Evolutionary conservation across 2,797 vertebrate species (phyloP).

Genomic region (Pipistrellus pipistrellus): DNA sequence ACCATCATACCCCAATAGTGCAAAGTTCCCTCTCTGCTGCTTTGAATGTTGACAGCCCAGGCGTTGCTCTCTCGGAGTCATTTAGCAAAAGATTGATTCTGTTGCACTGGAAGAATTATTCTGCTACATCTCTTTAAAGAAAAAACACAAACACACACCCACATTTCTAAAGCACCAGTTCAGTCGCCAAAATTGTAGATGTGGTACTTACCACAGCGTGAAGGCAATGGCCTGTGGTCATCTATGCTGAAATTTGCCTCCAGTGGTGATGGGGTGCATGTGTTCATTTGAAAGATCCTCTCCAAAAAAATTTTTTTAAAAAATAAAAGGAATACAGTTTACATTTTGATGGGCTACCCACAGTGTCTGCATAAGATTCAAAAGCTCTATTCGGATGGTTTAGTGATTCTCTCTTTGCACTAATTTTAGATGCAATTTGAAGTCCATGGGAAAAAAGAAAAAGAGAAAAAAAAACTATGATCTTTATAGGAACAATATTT

Average conservation of each 20-base stretch:
- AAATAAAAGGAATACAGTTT: slow-evolving; percentile 82
- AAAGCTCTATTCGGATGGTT: slow-evolving; percentile 78
- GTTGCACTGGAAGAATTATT: slow-evolving; percentile 81
- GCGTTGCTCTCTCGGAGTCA: slow-evolving; percentile 68
- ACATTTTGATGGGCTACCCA: slow-evolving; percentile 85
- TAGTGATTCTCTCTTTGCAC: slow-evolving; percentile 81
- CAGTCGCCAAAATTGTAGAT: slow-evolving; percentile 84
- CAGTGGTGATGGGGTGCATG: slow-evolving; percentile 78
- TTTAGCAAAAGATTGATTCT: slow-evolving; percentile 81
- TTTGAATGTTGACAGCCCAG: slow-evolving; percentile 80
- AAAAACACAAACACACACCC: slow-evolving; percentile 55
- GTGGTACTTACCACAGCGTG: slow-evolving; percentile 89
- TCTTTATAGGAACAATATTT: slow-evolving; percentile 86
- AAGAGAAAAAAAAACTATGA: slow-evolving; percentile 59
- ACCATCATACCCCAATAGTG: slow-evolving; percentile 83
- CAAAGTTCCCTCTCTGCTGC: slow-evolving; percentile 83
- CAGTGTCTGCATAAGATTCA: slow-evolving; percentile 82
- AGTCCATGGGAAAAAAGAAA: slow-evolving; percentile 86
- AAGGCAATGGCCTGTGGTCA: slow-evolving; percentile 85
- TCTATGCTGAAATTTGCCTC: slow-evolving; percentile 88
- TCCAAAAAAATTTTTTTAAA: slow-evolving; percentile 59
- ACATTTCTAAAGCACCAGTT: slow-evolving; percentile 86
- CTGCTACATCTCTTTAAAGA: slow-evolving; percentile 78
- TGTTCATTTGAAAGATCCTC: slow-evolving; percentile 84
- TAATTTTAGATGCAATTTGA: slow-evolving; percentile 86